Conservation (phyloP, 1,140 invertebrate genomes). For the Zaprionus nigranus region DNA sequence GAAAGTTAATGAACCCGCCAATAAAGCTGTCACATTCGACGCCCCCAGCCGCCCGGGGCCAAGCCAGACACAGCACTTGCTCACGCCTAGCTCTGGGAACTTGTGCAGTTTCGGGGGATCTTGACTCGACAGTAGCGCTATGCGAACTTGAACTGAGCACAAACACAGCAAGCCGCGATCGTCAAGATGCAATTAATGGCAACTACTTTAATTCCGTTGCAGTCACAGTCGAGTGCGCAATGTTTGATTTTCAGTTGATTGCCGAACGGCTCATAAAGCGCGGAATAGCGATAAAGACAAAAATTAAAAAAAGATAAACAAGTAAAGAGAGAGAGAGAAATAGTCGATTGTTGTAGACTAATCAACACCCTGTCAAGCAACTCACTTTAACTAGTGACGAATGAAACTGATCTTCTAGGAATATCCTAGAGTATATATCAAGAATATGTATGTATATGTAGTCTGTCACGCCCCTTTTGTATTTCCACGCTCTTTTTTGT, state of each 20-base stretch:
- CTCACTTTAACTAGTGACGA: no score
- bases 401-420: no score
- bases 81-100: conserved; percentile 15
- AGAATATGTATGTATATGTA: no score
- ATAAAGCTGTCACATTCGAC: conserved; percentile 20
- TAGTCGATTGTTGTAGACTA: background rate
- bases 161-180: conserved; percentile 18
- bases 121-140: conserved; percentile 8
- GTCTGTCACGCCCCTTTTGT: no score
- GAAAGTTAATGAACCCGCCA: conserved; percentile 5
- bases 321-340: background rate
- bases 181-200: conserved; percentile 20
- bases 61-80: conserved; percentile 12
- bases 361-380: background rate
- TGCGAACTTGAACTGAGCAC: conserved; percentile 62
- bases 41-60: background rate
- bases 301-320: conserved; percentile 5
- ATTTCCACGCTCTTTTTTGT: background rate
- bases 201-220: conserved; percentile 41
- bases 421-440: no score
- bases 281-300: conserved; percentile 29
- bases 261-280: conserved; percentile 14
- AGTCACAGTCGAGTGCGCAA: conserved; percentile 52
- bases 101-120: conserved; percentile 35
- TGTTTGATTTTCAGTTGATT: conserved; percentile 4